phyloP scores from a whole-genome alignment of 92 coral and sea anemone species.

The Plumapathes pennacea region DNA sequence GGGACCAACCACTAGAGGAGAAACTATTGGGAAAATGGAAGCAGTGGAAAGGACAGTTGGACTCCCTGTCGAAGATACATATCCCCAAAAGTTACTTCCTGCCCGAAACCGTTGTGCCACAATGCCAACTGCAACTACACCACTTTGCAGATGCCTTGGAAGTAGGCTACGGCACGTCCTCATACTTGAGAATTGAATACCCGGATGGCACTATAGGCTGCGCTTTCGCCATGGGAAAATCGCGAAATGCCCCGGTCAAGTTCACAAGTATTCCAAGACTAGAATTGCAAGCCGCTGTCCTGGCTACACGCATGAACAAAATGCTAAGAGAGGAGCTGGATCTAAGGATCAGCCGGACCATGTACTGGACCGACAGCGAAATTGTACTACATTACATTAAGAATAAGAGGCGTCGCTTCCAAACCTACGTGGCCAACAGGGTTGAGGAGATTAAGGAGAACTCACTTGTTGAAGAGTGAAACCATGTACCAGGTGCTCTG shows the following conservation, averaged over 20 bases:
- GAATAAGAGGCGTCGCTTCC: conserved; percentile 39
- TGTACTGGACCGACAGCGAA: conserved; percentile 53
- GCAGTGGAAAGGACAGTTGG: conserved; percentile 38
- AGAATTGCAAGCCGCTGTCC: conserved; percentile 61
- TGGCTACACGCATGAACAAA: conserved; percentile 35
- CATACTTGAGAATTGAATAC: conserved; percentile 31
- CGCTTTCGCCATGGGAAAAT: conserved; percentile 50
- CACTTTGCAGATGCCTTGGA: conserved; percentile 59
- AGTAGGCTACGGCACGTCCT: conserved; percentile 35
- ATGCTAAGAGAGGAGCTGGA: conserved; percentile 33
- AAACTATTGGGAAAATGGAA: conserved; percentile 16
- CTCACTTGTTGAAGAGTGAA: conserved; percentile 37
- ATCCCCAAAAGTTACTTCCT: conserved; percentile 49
- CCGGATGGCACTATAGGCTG: conserved; percentile 46
- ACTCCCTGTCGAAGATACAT: conserved; percentile 29
- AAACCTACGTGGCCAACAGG: conserved; percentile 58
- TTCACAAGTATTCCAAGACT: conserved; percentile 50
- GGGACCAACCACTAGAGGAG: conserved; percentile 51
- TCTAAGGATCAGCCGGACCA: conserved; percentile 16
- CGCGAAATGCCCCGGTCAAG: conserved; percentile 32
- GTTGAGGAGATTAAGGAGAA: conserved; percentile 46
- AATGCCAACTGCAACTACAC: conserved; percentile 39
- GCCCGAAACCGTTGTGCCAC: conserved; percentile 5
- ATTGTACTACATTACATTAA: conserved; percentile 42
- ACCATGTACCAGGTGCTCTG: conserved; percentile 43